Percentiles rank a stretch among this genome's conserved stretches.
phyloP scores from a whole-genome alignment of 2,888 invertebrate species.

The Sarcophaga carnaria region DNA sequence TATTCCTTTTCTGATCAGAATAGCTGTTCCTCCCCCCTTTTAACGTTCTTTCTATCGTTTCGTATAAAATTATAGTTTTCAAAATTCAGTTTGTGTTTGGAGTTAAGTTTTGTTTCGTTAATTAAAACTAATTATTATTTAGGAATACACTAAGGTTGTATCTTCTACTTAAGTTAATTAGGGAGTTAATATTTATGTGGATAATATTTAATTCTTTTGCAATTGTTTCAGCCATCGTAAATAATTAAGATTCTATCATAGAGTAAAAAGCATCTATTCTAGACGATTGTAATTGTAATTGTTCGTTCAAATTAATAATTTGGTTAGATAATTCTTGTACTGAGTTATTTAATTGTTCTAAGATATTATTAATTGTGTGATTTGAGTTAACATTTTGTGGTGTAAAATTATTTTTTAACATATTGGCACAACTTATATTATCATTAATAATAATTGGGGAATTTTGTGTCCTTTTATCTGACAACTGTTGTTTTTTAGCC shows the following conservation, averaged over 20 bases:
- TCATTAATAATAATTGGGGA: constrained; percentile 21
- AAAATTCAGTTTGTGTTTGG: background rate
- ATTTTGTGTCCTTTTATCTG: constrained; percentile 10
- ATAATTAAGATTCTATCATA: background rate
- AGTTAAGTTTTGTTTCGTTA: constrained; percentile 14
- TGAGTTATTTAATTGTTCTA: no score
- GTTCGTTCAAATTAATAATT: background rate
- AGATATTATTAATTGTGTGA: constrained; percentile 3
- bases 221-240: no score
- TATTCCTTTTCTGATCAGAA: no score
- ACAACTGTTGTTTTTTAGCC: constrained; percentile 10
- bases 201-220: background rate
- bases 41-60: background rate
- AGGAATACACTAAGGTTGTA: constrained; percentile 8
- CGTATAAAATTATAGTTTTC: background rate
- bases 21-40: no score
- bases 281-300: constrained; percentile 13
- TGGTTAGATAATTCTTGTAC: no score
- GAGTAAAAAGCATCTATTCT: no score
- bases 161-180: background rate
- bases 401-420: constrained; percentile 6
- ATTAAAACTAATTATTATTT: constrained; percentile 16
- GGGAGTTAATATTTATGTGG: no score
- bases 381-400: constrained; percentile 10
- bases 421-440: constrained; percentile 15